Conservation (phyloP, 1,140 invertebrate genomes). For the Araneus ventricosus region DNA sequence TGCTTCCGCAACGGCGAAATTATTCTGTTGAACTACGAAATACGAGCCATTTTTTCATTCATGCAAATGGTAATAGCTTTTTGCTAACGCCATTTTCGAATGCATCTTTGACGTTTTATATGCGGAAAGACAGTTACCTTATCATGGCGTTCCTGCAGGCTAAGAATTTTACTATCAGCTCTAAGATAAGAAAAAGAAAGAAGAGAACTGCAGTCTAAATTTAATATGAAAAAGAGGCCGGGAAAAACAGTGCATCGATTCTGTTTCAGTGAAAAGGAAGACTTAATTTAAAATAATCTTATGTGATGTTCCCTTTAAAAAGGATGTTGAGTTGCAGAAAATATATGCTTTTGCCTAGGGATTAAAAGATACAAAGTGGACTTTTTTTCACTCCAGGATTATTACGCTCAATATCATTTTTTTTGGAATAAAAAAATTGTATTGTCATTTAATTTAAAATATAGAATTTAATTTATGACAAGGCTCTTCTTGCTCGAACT, state of each 20-base stretch:
- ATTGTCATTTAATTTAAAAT: no score
- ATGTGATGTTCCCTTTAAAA: not conserved
- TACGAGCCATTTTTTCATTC: constrained; percentile 45
- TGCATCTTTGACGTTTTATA: constrained; percentile 59
- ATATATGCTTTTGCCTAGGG: no score
- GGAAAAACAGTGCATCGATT: not conserved
- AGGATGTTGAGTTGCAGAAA: not conserved
- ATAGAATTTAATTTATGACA: no score
- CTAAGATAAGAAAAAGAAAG: not conserved
- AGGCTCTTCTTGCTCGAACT: no score
- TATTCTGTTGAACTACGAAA: constrained; percentile 63
- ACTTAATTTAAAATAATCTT: not conserved
- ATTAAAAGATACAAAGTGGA: no score
- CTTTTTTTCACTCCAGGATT: no score
- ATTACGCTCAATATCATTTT: no score
- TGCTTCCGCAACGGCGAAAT: constrained; percentile 43
- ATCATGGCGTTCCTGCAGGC: constrained; percentile 14
- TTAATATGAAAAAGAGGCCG: constrained; percentile 48
- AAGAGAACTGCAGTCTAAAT: not conserved
- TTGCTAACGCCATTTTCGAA: constrained; percentile 60
- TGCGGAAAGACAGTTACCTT: constrained; percentile 38
- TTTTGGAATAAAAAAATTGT: no score
- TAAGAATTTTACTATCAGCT: constrained; percentile 28
- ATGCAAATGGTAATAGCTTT: constrained; percentile 68
- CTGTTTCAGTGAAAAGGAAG: not conserved